Evolutionary conservation across 2,113 vertebrate species (phyloP), one percentile per base, ranked within the genome.

Genomic region (Melanostigma gelatinosum): DNA sequence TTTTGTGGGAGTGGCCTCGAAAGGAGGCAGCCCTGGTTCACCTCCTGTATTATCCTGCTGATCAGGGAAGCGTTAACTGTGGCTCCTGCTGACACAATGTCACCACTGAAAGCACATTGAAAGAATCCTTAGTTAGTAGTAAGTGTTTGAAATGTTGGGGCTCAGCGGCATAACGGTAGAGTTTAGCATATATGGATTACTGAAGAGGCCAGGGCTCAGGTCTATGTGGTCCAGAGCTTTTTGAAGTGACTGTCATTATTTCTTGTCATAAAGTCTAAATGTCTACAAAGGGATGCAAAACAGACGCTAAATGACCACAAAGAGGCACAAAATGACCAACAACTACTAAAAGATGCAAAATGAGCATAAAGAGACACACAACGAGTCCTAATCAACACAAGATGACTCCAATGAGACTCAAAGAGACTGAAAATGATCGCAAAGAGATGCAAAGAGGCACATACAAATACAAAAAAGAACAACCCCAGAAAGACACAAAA

Each of bases 31-130:
- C 2, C 16, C 38, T 7, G 40, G 22, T 70, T 27, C 13, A 12
- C 36, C 44, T 76, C n/a, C 61, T 73, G 50, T 69, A 57, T 55
- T 62, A 68, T 63, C 69, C 32, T 24, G 55, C 72, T 58, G 66
- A 62, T 76, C 72, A 55, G 46, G 20, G 67, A 82, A 13, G 38
- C 57, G 3, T 40, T 44, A 63, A 22, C 64, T 63, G 69, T 65
- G 66, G 9, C 42, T 55, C 46, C 65, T 38, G 58, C n/a, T 29
- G 66, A 32, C 72, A 55, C 68, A 71, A 1, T 65, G 67, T 48
- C 44, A 29, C 58, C 57, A 48, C 5, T 48, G 44, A 63, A 68
- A 60, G 61, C 18, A 24, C 32, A n/a, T 58, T 77, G 44, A 63
- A 62, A 52, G 72, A 58, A 75, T 44, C 52, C 15, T 36, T 29